Percentiles rank a stretch among this genome's conserved stretches.
Evolutionary conservation across 1,140 invertebrate genomes (phyloP).

Genomic region (Nephotettix cincticeps): DNA sequence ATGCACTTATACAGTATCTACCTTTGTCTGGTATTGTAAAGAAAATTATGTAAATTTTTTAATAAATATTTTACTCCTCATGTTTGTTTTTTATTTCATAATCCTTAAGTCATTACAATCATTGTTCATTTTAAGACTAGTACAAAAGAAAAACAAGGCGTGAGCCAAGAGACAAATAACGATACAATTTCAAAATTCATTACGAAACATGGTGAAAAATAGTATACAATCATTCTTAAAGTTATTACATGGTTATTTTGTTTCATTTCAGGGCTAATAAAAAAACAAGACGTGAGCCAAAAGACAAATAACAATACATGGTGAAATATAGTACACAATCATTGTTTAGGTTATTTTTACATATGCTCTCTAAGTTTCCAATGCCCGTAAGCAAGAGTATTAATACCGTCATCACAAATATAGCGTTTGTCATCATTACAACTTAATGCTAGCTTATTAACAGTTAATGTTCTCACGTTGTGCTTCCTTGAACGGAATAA

Average conservation of each 20-base stretch:
- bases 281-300: too few relatives aligned
- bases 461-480: constrained; percentile 25
- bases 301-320: too few relatives aligned
- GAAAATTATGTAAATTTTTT: neutral
- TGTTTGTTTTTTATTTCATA: too few relatives aligned
- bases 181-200: neutral
- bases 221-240: too few relatives aligned
- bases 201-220: too few relatives aligned
- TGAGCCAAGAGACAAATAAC: neutral
- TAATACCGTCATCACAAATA: constrained; percentile 23
- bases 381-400: constrained; percentile 33
- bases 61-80: too few relatives aligned
- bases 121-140: too few relatives aligned
- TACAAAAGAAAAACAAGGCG: neutral
- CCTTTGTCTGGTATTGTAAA: neutral
- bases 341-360: neutral
- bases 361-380: neutral
- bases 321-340: neutral
- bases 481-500: constrained; percentile 30
- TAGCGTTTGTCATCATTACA: constrained; percentile 32
- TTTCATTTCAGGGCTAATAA: too few relatives aligned
- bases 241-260: too few relatives aligned
- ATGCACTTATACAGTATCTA: neutral
- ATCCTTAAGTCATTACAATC: too few relatives aligned
- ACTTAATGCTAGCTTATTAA: constrained; percentile 28